Conservation (phyloP, 2,797 vertebrate species). For the Nannoperca australis region DNA sequence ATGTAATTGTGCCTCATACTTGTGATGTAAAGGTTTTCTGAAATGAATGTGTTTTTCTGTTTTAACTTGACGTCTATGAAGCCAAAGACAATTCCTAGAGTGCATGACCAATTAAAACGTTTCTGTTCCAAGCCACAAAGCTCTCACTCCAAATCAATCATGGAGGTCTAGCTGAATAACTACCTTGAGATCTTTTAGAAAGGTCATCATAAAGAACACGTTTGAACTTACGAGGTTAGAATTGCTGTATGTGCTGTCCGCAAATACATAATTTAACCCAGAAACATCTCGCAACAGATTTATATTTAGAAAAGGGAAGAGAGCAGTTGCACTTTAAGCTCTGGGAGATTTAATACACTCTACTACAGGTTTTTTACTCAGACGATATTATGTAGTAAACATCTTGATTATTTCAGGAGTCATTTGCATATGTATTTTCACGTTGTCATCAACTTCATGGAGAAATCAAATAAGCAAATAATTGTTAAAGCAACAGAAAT, state of each 20-base stretch:
- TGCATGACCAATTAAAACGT: neutral
- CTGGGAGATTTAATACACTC: slow-evolving; percentile 12
- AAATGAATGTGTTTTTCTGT: neutral
- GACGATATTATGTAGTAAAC: neutral
- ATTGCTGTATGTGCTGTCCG: neutral
- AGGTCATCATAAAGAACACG: neutral
- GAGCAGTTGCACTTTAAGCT: slow-evolving; percentile 30
- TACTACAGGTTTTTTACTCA: neutral
- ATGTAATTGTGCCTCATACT: neutral
- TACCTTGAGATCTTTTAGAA: neutral
- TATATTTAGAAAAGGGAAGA: slow-evolving; percentile 80
- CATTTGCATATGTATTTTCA: neutral
- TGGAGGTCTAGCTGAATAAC: neutral
- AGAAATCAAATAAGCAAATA: neutral
- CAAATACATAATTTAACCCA: slow-evolving; percentile 21
- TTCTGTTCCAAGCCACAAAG: neutral
- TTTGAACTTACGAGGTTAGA: neutral
- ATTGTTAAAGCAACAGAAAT: neutral
- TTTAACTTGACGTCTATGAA: neutral
- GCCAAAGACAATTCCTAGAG: neutral
- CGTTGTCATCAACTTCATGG: neutral
- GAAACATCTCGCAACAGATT: slow-evolving; percentile 62
- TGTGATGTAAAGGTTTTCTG: neutral
- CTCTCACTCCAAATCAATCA: neutral
- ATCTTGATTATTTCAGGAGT: neutral